Evolutionary conservation across 1,140 invertebrate genomes (phyloP).

Genomic region (Drosophila bocki): DNA sequence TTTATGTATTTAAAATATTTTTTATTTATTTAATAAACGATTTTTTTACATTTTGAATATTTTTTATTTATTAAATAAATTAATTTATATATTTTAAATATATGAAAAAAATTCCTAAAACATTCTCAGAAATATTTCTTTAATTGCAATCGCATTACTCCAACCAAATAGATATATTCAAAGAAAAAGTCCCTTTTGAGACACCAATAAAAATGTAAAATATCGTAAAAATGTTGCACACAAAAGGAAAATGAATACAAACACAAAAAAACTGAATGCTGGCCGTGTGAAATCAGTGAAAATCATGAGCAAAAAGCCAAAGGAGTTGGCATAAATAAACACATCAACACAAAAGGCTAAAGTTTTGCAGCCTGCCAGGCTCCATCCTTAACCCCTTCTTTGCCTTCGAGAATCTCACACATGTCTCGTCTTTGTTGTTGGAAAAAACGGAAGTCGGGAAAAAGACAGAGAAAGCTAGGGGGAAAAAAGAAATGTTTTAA

Average conservation of each 20-base stretch:
- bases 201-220: constrained; percentile 20
- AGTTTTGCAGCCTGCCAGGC: constrained; percentile 55
- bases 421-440: constrained; percentile 46
- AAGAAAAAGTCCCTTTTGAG: not conserved
- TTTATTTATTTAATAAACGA: too few species aligned
- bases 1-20: too few species aligned
- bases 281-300: constrained; percentile 57
- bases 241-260: constrained; percentile 2
- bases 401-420: constrained; percentile 35
- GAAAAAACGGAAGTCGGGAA: constrained; percentile 62
- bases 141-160: not conserved
- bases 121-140: not conserved
- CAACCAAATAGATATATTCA: not conserved
- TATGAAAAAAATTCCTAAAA: not conserved
- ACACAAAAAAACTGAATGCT: not conserved
- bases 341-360: constrained; percentile 79
- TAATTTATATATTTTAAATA: too few species aligned
- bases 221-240: constrained; percentile 8
- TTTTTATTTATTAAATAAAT: not conserved
- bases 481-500: constrained; percentile 69
- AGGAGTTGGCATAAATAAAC: constrained; percentile 70
- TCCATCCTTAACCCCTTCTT: constrained; percentile 2
- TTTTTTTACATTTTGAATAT: too few species aligned
- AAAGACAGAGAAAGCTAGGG: constrained; percentile 10
- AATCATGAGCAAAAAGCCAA: constrained; percentile 45